phyloP scores from a whole-genome alignment of 2,113 vertebrate genomes.

The Tyto alba region DNA sequence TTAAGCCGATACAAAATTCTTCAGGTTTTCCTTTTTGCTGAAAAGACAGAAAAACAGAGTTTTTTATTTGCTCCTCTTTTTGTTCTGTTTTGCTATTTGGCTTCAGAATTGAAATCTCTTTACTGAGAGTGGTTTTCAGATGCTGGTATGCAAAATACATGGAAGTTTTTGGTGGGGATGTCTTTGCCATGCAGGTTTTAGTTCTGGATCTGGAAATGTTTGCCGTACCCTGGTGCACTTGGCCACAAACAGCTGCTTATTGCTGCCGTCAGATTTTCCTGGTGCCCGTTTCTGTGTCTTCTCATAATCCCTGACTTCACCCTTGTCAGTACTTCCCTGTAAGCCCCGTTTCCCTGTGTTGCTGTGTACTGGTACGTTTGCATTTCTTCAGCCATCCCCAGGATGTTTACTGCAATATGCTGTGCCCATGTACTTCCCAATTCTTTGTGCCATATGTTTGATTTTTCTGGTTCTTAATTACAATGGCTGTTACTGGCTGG shows the following conservation, averaged over 20 bases:
- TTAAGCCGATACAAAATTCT: slow-evolving; percentile 1
- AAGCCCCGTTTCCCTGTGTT: neutral
- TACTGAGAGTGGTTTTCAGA: neutral
- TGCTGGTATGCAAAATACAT: neutral
- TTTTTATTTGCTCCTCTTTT: neutral
- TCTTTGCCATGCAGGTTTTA: neutral
- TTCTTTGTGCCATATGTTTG: neutral
- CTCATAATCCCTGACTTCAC: neutral
- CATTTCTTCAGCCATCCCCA: neutral
- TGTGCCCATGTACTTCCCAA: neutral
- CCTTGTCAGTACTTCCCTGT: neutral
- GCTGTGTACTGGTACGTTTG: neutral
- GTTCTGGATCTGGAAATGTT: neutral
- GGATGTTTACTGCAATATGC: neutral
- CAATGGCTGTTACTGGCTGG: neutral
- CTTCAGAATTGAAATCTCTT: neutral
- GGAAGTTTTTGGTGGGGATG: neutral
- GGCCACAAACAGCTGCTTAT: neutral
- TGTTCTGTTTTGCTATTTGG: neutral
- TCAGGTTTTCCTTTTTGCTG: slow-evolving; percentile 41
- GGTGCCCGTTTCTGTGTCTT: neutral
- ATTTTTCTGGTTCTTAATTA: neutral
- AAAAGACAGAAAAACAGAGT: slow-evolving; percentile 1
- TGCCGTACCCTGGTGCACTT: neutral
- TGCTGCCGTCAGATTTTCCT: neutral